Conservation (phyloP, 2,888 invertebrate genomes). For the Apocheima hispidaria region DNA sequence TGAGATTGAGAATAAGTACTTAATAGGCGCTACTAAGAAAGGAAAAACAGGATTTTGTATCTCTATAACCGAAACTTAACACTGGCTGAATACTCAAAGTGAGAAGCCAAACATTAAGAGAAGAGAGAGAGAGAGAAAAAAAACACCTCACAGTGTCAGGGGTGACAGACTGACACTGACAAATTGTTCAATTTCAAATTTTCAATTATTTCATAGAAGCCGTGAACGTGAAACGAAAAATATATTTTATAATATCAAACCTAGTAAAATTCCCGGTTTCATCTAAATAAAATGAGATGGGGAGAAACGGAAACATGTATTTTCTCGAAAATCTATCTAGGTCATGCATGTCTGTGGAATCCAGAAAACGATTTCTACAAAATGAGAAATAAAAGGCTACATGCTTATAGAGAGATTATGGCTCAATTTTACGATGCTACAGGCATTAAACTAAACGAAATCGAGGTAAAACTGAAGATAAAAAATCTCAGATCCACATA, state of each 20-base stretch:
- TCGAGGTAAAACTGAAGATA: slow-evolving; percentile 66
- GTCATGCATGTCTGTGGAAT: slow-evolving; percentile 77
- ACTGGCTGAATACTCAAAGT: too few relatives aligned
- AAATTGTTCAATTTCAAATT: too few relatives aligned
- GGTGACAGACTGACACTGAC: too few relatives aligned
- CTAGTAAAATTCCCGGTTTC: neutral
- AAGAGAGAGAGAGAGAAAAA: too few relatives aligned
- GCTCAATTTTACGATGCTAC: slow-evolving; percentile 61
- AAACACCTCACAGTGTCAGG: too few relatives aligned
- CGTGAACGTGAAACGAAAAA: too few relatives aligned
- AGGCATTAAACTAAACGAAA: slow-evolving; percentile 61
- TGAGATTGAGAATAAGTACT: too few relatives aligned
- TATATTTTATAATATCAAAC: neutral
- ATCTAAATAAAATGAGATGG: slow-evolving; percentile 67
- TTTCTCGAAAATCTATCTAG: slow-evolving; percentile 78
- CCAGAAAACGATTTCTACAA: slow-evolving; percentile 67
- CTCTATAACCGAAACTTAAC: too few relatives aligned
- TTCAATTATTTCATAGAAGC: too few relatives aligned
- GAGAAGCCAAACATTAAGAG: too few relatives aligned
- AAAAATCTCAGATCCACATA: slow-evolving; percentile 71
- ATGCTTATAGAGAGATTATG: slow-evolving; percentile 65
- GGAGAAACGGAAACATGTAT: slow-evolving; percentile 73
- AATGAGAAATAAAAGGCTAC: slow-evolving; percentile 60
- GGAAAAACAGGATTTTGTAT: too few relatives aligned
- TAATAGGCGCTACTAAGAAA: too few relatives aligned